Evolutionary conservation across 2,888 invertebrate species (phyloP).

Genomic region (Tinea trinotella): DNA sequence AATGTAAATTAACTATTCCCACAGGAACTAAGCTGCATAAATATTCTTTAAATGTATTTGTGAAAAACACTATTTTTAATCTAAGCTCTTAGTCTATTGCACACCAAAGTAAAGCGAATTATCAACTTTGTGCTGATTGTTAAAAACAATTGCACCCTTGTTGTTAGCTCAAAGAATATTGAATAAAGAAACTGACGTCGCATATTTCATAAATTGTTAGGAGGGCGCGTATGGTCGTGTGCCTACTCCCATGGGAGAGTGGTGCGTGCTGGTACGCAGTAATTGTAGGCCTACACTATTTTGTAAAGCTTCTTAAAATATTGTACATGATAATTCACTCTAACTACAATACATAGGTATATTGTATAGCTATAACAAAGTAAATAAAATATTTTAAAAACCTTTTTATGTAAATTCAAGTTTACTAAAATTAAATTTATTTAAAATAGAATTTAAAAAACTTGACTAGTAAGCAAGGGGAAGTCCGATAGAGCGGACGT

Average conservation of each 20-base stretch:
- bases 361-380: not conserved
- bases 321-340: not conserved
- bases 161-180: not conserved
- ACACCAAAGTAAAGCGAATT: no score
- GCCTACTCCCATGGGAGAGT: conserved; percentile 47
- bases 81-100: no score
- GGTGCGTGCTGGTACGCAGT: conserved; percentile 41
- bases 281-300: not conserved
- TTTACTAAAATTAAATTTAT: no score
- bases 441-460: no score
- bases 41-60: no score
- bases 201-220: conserved; percentile 52
- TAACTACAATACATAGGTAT: not conserved
- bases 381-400: not conserved
- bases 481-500: no score
- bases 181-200: conserved; percentile 24
- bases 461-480: no score
- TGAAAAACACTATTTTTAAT: no score
- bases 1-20: no score
- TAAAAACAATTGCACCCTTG: not conserved
- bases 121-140: not conserved
- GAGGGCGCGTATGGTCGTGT: conserved; percentile 43
- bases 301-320: not conserved
- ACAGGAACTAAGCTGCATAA: no score
- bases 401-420: no score